These are phyloP conservation scores for Amblyteles armatorius DNA, from an alignment of 2,888 invertebrate genomes.

Conservation along the genomic window DNA sequence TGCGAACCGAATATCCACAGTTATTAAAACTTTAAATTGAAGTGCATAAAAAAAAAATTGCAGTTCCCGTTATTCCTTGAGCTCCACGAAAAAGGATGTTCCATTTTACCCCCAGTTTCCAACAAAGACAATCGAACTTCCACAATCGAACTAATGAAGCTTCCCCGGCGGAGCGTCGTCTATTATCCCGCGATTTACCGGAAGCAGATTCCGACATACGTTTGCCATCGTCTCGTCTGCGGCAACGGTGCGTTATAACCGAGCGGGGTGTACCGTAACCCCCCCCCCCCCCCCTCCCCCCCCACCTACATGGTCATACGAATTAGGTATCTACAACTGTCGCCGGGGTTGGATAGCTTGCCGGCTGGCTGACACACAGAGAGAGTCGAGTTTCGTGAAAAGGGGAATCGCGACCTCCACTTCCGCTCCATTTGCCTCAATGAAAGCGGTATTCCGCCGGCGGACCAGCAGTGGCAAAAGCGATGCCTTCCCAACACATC, in stretches of 20 bases:
- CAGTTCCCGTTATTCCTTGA: neutral
- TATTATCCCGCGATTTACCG: slow-evolving; percentile 36
- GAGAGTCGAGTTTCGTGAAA: slow-evolving; percentile 55
- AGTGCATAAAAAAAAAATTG: too few relatives aligned
- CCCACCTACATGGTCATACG: slow-evolving; percentile 42
- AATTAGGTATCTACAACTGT: slow-evolving; percentile 50
- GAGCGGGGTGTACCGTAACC: neutral
- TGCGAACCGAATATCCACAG: neutral
- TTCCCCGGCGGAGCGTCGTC: neutral
- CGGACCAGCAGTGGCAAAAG: slow-evolving; percentile 62
- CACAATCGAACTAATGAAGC: slow-evolving; percentile 21
- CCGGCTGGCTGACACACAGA: slow-evolving; percentile 41
- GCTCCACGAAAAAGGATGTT: neutral
- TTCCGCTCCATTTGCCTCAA: slow-evolving; percentile 67
- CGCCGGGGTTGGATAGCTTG: slow-evolving; percentile 29
- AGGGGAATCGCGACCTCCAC: slow-evolving; percentile 65
- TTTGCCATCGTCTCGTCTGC: slow-evolving; percentile 43
- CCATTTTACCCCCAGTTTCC: neutral
- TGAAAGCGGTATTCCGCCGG: slow-evolving; percentile 63
- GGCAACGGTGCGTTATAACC: slow-evolving; percentile 6
- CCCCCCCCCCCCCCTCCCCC: neutral
- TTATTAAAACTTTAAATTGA: neutral
- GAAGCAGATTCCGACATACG: slow-evolving; percentile 65
- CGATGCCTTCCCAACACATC: slow-evolving; percentile 51
- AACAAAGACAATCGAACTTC: slow-evolving; percentile 24